Percentiles rank a stretch among this genome's conserved stretches.
phyloP scores from a whole-genome alignment of 2,888 invertebrate species.

The Notodonta ziczac region DNA sequence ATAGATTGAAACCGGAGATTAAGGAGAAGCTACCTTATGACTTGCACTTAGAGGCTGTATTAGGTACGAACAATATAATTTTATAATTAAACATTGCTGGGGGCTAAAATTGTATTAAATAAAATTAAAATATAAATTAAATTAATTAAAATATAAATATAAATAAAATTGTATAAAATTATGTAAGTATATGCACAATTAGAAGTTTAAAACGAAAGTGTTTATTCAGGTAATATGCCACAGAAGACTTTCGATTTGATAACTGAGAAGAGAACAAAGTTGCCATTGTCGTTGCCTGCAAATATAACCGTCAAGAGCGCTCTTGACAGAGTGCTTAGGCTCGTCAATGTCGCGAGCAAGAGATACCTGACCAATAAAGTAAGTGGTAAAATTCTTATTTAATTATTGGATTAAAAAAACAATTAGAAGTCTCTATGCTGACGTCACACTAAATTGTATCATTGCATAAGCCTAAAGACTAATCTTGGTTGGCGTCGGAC shows the following conservation, averaged over 20 bases:
- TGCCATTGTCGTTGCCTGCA: conserved; percentile 82
- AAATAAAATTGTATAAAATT: too few species aligned
- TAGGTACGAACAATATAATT: conserved; percentile 81
- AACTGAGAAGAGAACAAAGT: conserved; percentile 73
- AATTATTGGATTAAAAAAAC: neutral
- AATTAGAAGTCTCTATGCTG: too few species aligned
- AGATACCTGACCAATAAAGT: conserved; percentile 97
- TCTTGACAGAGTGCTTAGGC: conserved; percentile 91
- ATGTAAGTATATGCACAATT: too few species aligned
- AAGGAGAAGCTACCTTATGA: conserved; percentile 90
- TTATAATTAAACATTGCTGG: conserved; percentile 13
- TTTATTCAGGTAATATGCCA: conserved; percentile 76
- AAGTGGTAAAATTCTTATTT: conserved; percentile 11
- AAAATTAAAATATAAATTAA: too few species aligned
- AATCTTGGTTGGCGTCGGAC: too few species aligned
- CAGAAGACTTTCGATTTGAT: conserved; percentile 86
- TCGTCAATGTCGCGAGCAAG: conserved; percentile 97
- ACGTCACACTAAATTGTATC: too few species aligned
- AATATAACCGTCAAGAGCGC: conserved; percentile 87
- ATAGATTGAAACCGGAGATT: conserved; percentile 67
- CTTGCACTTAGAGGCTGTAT: conserved; percentile 93
- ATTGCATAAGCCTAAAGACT: too few species aligned
- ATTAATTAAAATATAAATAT: too few species aligned
- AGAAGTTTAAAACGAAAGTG: too few species aligned
- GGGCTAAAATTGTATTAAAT: neutral